Conservation (phyloP, 2,888 invertebrate species). For the Tinea pellionella region DNA sequence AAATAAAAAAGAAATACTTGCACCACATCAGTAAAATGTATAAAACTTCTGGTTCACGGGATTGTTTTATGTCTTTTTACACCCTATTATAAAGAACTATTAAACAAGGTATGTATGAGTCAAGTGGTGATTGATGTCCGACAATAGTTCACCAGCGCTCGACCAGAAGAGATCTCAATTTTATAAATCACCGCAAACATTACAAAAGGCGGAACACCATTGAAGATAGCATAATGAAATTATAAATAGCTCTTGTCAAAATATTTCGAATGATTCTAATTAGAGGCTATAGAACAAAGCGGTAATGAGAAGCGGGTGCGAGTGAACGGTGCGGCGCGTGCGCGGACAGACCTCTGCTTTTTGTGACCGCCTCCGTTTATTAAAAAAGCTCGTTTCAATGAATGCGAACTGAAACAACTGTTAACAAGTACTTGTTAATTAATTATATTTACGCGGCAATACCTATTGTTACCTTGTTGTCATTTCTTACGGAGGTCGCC, state of each 20-base stretch:
- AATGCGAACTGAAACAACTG: conserved; percentile 2
- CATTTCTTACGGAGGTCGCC: conserved; percentile 7
- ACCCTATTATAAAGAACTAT: neutral
- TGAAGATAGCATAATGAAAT: conserved; percentile 39
- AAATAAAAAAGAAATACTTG: no score
- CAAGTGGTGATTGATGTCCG: neutral
- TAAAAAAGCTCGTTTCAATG: neutral
- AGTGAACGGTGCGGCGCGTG: conserved; percentile 37
- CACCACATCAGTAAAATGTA: no score
- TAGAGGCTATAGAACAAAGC: conserved; percentile 48
- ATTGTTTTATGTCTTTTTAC: no score
- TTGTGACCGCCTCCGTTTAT: neutral
- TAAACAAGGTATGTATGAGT: neutral
- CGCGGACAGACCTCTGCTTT: conserved; percentile 29
- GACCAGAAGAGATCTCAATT: conserved; percentile 8
- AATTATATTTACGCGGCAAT: conserved; percentile 3
- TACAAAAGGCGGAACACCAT: conserved; percentile 25
- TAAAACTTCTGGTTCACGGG: no score
- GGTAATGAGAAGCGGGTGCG: conserved; percentile 20
- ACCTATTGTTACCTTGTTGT: conserved; percentile 9
- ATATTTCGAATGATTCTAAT: conserved; percentile 62
- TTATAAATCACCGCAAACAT: conserved; percentile 5
- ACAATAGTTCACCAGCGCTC: conserved; percentile 6
- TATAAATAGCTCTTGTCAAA: conserved; percentile 65
- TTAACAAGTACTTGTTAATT: neutral